phyloP scores from a whole-genome alignment of 1,140 invertebrate species.

The Zaprionus ghesquierei region DNA sequence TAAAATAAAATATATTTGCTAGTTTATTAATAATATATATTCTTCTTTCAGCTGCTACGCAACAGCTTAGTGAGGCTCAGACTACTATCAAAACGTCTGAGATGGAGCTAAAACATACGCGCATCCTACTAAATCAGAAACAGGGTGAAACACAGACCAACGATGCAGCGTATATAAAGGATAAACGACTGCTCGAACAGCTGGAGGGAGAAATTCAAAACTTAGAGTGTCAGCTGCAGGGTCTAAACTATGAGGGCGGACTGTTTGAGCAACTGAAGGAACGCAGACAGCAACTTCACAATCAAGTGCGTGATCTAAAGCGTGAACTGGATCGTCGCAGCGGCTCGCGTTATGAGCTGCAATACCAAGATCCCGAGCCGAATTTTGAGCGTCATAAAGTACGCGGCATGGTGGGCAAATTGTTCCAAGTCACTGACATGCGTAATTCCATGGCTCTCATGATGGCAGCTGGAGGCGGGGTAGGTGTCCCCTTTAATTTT shows the following conservation, averaged over 20 bases:
- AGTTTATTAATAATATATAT: not conserved
- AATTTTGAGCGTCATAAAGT: conserved; percentile 91
- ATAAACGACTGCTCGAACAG: conserved; percentile 86
- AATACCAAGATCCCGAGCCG: conserved; percentile 89
- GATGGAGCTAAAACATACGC: conserved; percentile 90
- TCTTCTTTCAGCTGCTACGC: conserved; percentile 87
- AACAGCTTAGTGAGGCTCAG: conserved; percentile 89
- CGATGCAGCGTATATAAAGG: conserved; percentile 88
- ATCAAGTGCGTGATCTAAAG: conserved; percentile 83
- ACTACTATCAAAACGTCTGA: conserved; percentile 91
- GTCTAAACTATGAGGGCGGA: conserved; percentile 88
- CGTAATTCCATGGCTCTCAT: conserved; percentile 91
- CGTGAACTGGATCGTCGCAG: conserved; percentile 57
- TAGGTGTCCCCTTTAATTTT: conserved; percentile 83
- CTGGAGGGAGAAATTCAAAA: conserved; percentile 86
- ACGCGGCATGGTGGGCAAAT: conserved; percentile 90
- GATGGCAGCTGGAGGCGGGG: conserved; percentile 92
- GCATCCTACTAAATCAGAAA: conserved; percentile 87
- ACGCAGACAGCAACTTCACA: conserved; percentile 83
- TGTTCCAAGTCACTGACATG: conserved; percentile 91
- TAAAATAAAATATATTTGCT: not conserved
- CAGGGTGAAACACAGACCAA: conserved; percentile 88
- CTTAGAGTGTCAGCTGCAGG: conserved; percentile 70
- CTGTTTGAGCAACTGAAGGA: conserved; percentile 85
- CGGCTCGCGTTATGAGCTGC: conserved; percentile 86